Conservation (phyloP, 2,888 invertebrate species). For the Heliconius cydno region DNA sequence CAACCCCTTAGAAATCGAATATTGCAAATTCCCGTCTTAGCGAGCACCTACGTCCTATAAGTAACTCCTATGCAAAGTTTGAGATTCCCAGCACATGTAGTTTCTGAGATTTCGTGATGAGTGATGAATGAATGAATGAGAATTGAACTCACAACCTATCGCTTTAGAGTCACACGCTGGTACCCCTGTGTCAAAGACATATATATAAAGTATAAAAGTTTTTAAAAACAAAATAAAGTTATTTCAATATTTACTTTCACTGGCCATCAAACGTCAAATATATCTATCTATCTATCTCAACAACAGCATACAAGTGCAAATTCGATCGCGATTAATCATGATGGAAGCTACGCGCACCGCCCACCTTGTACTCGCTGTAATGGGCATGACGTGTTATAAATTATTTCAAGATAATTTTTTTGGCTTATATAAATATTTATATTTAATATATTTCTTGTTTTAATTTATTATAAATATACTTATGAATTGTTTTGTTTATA, state of each 20-base stretch:
- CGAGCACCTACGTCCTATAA: too few relatives aligned
- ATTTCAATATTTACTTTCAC: constrained; percentile 40
- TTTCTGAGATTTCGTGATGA: too few relatives aligned
- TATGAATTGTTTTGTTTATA: not conserved
- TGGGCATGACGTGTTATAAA: constrained; percentile 21
- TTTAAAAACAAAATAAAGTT: not conserved
- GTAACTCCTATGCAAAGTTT: too few relatives aligned
- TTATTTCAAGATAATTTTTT: constrained; percentile 10
- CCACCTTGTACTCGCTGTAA: constrained; percentile 46
- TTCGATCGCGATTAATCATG: constrained; percentile 67
- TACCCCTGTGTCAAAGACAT: too few relatives aligned
- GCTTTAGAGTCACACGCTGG: too few relatives aligned
- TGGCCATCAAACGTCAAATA: constrained; percentile 31
- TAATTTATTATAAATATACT: not conserved
- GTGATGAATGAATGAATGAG: too few relatives aligned
- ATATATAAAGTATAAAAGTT: not conserved
- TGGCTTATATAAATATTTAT: not conserved
- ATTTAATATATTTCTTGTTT: not conserved
- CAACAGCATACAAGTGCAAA: constrained; percentile 50
- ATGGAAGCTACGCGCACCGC: constrained; percentile 57
- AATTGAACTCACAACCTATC: too few relatives aligned
- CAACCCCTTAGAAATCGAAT: too few relatives aligned
- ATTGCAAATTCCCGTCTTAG: too few relatives aligned
- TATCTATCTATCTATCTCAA: constrained; percentile 28
- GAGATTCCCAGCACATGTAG: too few relatives aligned